Base-by-base conservation (phyloP, 2,888 invertebrate species). In the Andrena minutula region DNA sequence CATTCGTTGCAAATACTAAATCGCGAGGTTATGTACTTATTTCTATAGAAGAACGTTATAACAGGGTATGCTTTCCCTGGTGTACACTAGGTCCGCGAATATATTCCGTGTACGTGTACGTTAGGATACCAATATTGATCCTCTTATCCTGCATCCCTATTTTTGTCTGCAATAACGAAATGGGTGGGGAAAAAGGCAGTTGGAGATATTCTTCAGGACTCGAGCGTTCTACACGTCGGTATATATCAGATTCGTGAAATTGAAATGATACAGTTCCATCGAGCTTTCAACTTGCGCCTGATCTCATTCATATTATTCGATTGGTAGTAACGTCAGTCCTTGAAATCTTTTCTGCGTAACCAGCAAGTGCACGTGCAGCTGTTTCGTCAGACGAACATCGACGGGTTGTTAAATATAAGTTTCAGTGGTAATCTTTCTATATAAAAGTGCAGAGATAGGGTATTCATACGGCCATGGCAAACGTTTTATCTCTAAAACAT, bases 81-180 rank as follows among this genome's bases (percentile, higher is more conserved):
- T 26, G 26, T 60, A 20, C 5, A 7, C 1, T 23, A 47, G 30
- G 10, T 3, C 16, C n/a, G n/a, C 2, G 0, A 72, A 47, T 10
- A 0, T 10, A 53, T 23, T 23, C 1, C 23, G 16, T 64, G n/a
- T 26, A 8, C 41, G 58, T 41, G 28, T 2, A 60, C 28, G 28
- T 70, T 35, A n/a, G 30, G 26, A 41, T 28, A 8, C 10, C 41
- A 70, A 71, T 71, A 71, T 71, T 23, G 49, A 71, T 71, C 47
- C 49, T 49, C 10, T 32, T 71, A 49, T 60, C 60, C 20, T 16
- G 32, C 58, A 12, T 32, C 72, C 23, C 49, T 64, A 73, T 64
- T 73, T 73, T 7, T 20, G 53, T 53, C 35, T 28, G 1, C 20
- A n/a, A 64, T 12, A 26, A 41, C 20, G 49, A 53, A 56, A 51